These are phyloP conservation scores for Cuniculus paca DNA, from an alignment of 2,797 vertebrate species.

Conservation along the genomic window DNA sequence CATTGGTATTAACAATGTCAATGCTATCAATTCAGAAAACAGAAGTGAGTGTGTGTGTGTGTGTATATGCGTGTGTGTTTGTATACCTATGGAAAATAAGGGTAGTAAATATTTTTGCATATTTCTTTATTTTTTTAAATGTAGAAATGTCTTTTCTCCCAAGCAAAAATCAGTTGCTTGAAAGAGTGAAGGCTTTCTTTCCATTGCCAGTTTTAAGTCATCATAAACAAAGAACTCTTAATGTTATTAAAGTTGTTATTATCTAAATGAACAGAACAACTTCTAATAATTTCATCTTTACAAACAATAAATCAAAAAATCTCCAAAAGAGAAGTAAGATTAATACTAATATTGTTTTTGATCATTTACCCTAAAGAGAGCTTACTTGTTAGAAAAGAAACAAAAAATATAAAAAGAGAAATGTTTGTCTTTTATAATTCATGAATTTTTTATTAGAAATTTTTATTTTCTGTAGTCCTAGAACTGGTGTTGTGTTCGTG, in stretches of 20 bases:
- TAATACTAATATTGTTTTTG: not conserved
- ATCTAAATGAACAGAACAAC: not conserved
- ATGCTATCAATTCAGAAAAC: not conserved
- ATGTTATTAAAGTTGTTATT: not conserved
- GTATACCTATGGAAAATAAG: rapidly evolving
- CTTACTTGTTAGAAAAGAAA: not conserved
- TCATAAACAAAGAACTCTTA: slow-evolving; percentile 1
- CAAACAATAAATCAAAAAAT: not conserved
- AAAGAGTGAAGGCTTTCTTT: not conserved
- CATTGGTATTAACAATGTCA: not conserved
- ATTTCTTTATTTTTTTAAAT: not conserved
- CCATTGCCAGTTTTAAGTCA: not conserved
- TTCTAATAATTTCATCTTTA: not conserved
- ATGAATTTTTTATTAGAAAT: not conserved
- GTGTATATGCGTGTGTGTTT: rapidly evolving
- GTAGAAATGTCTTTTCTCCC: not conserved
- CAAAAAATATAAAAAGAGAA: not conserved
- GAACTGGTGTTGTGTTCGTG: not conserved
- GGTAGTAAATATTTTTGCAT: not conserved
- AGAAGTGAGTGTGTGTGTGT: not conserved
- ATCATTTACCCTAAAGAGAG: not conserved
- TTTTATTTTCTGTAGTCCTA: not conserved
- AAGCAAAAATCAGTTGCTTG: not conserved
- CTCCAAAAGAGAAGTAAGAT: not conserved
- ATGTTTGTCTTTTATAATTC: not conserved